A percentile compares a stretch with the other conserved stretches of the same genome.
Conservation (phyloP, 2,113 vertebrate species). For the Pan troglodytes region NHGRI_mPanTro3-v2.1_pri NC_072421.2:25915001-25915500, state of each 20-base stretch:
- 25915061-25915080: background rate
- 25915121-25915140: background rate
- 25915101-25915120: background rate
- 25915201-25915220: background rate
- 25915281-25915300: background rate
- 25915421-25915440: too few relatives aligned
- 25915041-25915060: background rate
- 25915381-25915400: too few relatives aligned
- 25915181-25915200: background rate
- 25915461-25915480: too few relatives aligned
- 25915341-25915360: background rate
- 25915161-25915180: background rate
- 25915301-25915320: background rate
- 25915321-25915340: background rate
- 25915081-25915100: background rate
- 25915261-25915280: background rate
- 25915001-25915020: background rate
- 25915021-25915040: background rate
- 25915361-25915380: background rate
- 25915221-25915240: background rate
- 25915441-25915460: too few relatives aligned
- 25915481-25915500: too few relatives aligned
- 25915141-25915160: background rate
- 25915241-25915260: background rate
- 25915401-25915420: too few relatives aligned